These are phyloP conservation scores for Coreoperca whiteheadi DNA, from an alignment of 2,113 vertebrate species.

Conservation along the genomic window DNA sequence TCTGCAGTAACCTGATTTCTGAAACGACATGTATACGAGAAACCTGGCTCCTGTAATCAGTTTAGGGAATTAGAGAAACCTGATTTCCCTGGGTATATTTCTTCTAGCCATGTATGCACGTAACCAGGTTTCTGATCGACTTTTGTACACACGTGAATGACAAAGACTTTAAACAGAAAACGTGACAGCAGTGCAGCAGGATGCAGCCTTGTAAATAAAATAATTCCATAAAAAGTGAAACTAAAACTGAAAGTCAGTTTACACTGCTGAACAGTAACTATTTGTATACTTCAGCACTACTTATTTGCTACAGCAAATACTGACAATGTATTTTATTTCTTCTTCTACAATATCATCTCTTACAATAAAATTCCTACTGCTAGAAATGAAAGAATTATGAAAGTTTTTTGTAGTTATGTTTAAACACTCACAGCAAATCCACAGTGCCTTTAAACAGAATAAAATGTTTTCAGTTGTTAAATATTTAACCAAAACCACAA, in stretches of 20 bases:
- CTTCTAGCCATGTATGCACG: background rate
- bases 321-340: background rate
- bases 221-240: background rate
- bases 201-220: background rate
- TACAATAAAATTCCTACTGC: background rate
- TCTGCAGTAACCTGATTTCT: background rate
- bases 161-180: too few relatives aligned
- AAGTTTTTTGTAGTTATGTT: background rate
- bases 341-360: background rate
- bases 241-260: background rate
- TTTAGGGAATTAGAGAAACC: background rate
- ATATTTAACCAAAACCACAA: background rate
- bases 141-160: background rate
- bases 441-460: background rate
- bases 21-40: background rate
- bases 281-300: background rate
- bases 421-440: background rate
- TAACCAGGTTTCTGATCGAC: background rate
- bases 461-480: background rate
- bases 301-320: background rate
- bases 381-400: background rate
- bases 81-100: background rate
- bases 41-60: background rate
- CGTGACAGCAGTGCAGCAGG: background rate
- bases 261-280: background rate